These are phyloP conservation scores for Lethenteron camtschaticum DNA, from an alignment of 2,113 vertebrate genomes.

Conservation along the genomic window DNA sequence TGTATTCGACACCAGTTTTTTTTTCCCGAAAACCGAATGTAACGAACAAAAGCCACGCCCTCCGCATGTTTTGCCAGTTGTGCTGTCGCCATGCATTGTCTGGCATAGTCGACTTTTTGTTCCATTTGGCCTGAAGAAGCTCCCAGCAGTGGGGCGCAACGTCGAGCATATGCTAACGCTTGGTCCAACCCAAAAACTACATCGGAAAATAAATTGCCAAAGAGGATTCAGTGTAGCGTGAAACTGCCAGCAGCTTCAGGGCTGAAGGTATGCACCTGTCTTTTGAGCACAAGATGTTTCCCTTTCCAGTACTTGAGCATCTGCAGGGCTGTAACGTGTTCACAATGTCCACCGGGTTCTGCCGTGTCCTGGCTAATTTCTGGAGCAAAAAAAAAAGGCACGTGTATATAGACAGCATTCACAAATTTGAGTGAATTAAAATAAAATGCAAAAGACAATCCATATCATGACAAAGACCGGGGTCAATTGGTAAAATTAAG, in stretches of 20 bases:
- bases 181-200: not conserved
- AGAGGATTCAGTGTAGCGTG: not conserved
- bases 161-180: not conserved
- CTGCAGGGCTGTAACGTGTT: slow-evolving; percentile 94
- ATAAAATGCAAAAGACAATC: too few species aligned
- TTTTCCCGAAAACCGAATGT: too few species aligned
- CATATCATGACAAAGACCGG: too few species aligned
- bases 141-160: not conserved
- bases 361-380: slow-evolving; percentile 98
- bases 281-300: slow-evolving; percentile 82
- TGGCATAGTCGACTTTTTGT: not conserved
- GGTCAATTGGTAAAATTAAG: too few species aligned
- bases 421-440: too few species aligned
- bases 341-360: slow-evolving; percentile 91
- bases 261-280: slow-evolving; percentile 41
- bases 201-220: not conserved
- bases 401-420: not conserved
- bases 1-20: too few species aligned
- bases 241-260: not conserved
- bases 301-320: slow-evolving; percentile 99
- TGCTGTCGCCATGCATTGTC: too few species aligned
- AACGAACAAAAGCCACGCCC: too few species aligned
- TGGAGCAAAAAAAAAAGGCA: slow-evolving; percentile 18
- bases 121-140: not conserved
- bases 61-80: too few species aligned